Evolutionary conservation across 1,140 invertebrate genomes (phyloP).

Genomic region (Microplitis mediator): DNA sequence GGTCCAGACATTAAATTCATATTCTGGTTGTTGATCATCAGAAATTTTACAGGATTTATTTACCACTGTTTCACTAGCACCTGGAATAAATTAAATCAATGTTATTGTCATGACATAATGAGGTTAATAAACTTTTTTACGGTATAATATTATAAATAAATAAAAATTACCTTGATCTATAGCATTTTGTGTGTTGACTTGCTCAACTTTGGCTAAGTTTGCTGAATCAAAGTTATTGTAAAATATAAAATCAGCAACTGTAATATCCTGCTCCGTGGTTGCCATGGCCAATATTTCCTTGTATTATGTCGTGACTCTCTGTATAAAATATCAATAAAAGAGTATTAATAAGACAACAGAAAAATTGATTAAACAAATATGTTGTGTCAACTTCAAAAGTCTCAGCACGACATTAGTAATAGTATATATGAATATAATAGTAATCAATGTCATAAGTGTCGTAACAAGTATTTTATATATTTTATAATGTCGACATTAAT

Average conservation of each 20-base stretch:
- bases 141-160: constrained; percentile 1
- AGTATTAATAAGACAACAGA: background rate
- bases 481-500: too few relatives aligned
- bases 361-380: constrained; percentile 17
- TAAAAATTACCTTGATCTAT: constrained; percentile 45
- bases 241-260: constrained; percentile 73
- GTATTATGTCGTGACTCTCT: constrained; percentile 3
- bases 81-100: constrained; percentile 31
- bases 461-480: background rate
- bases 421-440: background rate
- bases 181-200: constrained; percentile 56
- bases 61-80: constrained; percentile 31
- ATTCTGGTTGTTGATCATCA: constrained; percentile 65
- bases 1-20: constrained; percentile 91
- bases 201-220: constrained; percentile 80
- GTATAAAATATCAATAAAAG: constrained; percentile 1
- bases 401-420: background rate
- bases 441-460: background rate
- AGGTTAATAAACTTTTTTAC: background rate
- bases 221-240: constrained; percentile 87
- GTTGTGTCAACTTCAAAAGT: background rate
- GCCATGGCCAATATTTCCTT: constrained; percentile 34
- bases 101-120: background rate
- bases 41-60: constrained; percentile 45
- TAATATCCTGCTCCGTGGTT: constrained; percentile 55